Base-by-base conservation (phyloP, 2,888 invertebrate genomes). In the Nemoura dubitans region DNA sequence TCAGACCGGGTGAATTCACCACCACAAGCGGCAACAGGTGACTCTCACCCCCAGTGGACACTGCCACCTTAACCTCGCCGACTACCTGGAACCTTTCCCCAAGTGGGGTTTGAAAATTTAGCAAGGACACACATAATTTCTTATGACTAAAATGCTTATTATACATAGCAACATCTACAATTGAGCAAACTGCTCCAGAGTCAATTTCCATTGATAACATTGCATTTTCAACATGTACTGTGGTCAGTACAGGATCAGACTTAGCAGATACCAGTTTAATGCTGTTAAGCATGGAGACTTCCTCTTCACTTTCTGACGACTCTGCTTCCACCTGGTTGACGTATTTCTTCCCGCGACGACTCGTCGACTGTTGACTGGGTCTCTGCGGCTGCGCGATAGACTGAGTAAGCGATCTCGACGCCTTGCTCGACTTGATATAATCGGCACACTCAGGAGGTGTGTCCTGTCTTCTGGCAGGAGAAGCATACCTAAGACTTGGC, bases 141-240 rank as follows among this genome's bases (percentile, higher is more conserved):
- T 27, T 25, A n/a, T 43, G n/a, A 42, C 83, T 43, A 26, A 82
- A 82, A 21, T 30, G 25, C 1, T 83, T 25, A 5, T 25, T 5
- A 27, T 83, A 83, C 5, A 59, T 83, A 5, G 36, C 59, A 10
- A 42, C 83, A 5, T 36, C 36, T 43, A 83, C 26, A 6, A 83
- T n/a, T 7, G 83, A 83, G 42, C 83, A 42, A 1, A 42, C 83
- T n/a, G 83, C 83, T 16, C 83, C 83, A 16, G 43, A 42, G 25
- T 83, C 83, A 25, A 83, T 26, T 43, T 83, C 83, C 83, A 83
- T 83, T 7, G 25, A 42, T 10, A 83, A 25, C 27, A 26, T 80
- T 6, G 76, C 21, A 21, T 25, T 25, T 25, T 25, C 25, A 76
- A 76, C 76, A 25, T 25, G 3, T 25, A 76, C 25, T 5, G 76